Base-by-base conservation (phyloP, 2,888 invertebrate genomes). In the Drosophila histrio region DNA sequence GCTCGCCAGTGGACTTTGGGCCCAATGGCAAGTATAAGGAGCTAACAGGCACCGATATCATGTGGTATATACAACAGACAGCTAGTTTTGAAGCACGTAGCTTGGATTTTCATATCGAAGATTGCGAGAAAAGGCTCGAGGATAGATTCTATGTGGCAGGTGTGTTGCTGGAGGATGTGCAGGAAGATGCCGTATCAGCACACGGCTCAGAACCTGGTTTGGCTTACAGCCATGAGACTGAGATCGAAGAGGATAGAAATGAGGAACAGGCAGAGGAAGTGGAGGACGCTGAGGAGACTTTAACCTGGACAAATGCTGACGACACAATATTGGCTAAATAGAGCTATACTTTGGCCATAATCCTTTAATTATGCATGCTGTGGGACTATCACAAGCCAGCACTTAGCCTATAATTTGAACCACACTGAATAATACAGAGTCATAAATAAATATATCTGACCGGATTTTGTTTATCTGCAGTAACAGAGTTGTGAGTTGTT, bases 41-140 rank as follows among this genome's bases (percentile, higher is more conserved):
- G 0, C 58, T 79, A 0, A 1, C 79, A 0, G 83, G 83, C 3
- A 72, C 65, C 3, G 85, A 84, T 13, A 63, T 83, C 0, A 22
- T 34, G 0, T 1, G 2, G 2, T 68, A 15, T 3, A 32, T 86
- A 0, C 8, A 21, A 2, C 24, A 30, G 1, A 21, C 11, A 0
- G 49, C 49, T 0, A 19, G 11, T 0, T 41, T 15, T 9, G 50
- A 61, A 8, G n/a, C 11, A 0, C 32, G 32, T 0, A 36, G 67
- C 1, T 21, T 39, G 0, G 2, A 38, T 0, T 3, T 9, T 0
- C 5, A 28, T 3, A 0, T 72, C 2, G 28, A 28, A 0, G 58
- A 68, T 4, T 87, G 74, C 74, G 13, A 32, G 2, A 54, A 24
- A 0, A 19, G 47, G 34, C 62, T 84, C 1, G 74, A 78, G 0